These are phyloP conservation scores for Chironomus riparius DNA, from an alignment of 2,888 invertebrate genomes.

Conservation along the genomic window DNA sequence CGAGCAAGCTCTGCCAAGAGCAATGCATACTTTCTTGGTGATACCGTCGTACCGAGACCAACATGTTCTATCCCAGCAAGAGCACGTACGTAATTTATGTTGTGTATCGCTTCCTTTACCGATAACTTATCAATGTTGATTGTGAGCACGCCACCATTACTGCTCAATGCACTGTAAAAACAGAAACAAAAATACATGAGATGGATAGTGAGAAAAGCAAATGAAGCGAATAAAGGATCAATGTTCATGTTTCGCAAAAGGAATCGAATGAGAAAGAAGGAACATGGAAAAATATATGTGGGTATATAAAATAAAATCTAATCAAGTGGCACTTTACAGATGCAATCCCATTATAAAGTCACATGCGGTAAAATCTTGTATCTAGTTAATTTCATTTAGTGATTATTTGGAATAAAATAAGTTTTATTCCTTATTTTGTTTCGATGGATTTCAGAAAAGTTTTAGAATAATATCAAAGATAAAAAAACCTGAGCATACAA, in stretches of 20 bases:
- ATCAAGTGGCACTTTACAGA: slow-evolving; percentile 16
- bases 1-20: slow-evolving; percentile 52
- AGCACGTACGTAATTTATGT: slow-evolving; percentile 56
- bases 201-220: not conserved
- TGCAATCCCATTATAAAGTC: not conserved
- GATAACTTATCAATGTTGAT: slow-evolving; percentile 44
- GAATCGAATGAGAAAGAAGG: too few relatives aligned
- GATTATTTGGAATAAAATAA: too few relatives aligned
- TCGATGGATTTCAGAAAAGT: too few relatives aligned
- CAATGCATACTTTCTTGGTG: slow-evolving; percentile 47
- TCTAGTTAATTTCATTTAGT: too few relatives aligned
- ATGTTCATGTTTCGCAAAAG: not conserved
- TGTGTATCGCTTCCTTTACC: slow-evolving; percentile 45
- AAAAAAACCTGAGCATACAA: too few relatives aligned
- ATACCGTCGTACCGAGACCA: slow-evolving; percentile 46
- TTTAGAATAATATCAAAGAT: too few relatives aligned
- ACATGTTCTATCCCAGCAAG: slow-evolving; percentile 58
- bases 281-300: too few relatives aligned
- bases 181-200: not conserved
- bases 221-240: not conserved
- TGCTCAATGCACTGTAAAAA: slow-evolving; percentile 27
- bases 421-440: too few relatives aligned
- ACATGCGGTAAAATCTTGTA: too few relatives aligned
- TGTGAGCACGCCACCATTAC: slow-evolving; percentile 55
- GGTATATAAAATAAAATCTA: not conserved